phyloP scores from a whole-genome alignment of 2,113 vertebrate species.

The Callipepla californica region DNA sequence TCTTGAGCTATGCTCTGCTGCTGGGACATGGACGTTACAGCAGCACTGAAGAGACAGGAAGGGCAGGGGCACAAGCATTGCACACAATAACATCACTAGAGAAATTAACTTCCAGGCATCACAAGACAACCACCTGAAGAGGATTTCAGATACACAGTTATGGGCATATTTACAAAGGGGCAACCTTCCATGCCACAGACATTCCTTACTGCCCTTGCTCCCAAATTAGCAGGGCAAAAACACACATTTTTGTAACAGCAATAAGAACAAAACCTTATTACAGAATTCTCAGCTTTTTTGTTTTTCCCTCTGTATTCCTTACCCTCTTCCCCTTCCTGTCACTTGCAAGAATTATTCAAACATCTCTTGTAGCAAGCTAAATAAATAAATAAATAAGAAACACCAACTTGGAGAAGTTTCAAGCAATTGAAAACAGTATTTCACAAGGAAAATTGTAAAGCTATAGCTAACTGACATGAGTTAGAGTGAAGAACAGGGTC shows the following conservation, averaged over 20 bases:
- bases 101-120: too few species aligned
- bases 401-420: background rate
- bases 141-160: too few species aligned
- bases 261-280: background rate
- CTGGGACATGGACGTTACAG: background rate
- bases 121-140: too few species aligned
- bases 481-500: background rate
- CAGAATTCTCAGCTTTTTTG: background rate
- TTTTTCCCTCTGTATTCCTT: background rate
- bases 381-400: background rate
- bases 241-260: too few species aligned
- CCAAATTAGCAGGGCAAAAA: too few species aligned
- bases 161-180: too few species aligned
- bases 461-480: background rate
- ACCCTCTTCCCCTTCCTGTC: background rate
- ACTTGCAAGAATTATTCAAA: background rate
- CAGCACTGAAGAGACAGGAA: too few species aligned
- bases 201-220: too few species aligned
- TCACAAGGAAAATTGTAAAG: background rate
- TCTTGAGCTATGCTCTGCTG: background rate
- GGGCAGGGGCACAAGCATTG: too few species aligned
- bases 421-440: background rate
- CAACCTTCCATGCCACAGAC: too few species aligned
- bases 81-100: too few species aligned
- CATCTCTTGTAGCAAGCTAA: background rate